Evolutionary conservation across 2,113 vertebrate genomes (phyloP), one percentile per base, ranked within the genome.

Genomic region (Strix aluco): DNA sequence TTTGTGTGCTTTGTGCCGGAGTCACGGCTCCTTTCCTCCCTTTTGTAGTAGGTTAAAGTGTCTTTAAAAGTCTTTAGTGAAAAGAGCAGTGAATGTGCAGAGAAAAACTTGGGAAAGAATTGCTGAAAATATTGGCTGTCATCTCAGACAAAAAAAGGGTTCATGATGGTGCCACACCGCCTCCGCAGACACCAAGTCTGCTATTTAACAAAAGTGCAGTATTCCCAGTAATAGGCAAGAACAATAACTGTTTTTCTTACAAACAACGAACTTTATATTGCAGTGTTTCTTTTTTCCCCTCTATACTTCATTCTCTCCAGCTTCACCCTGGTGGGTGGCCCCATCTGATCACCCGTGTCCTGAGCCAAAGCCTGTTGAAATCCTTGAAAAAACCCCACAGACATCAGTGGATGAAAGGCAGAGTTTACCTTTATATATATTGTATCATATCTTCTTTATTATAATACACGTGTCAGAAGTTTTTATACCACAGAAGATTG

Each of bases 291-390:
- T 57, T 44, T 44, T 34, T 18, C 5, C 25, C 58, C n/a, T 38
- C 62, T 47, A 4, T 18, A 7, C 65, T 29, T 42, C 26, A 6
- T 20, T 19, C 23, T 61, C 46, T 61, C 54, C 19, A 44, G 47
- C 12, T 38, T 38, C 47, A 18, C 22, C 22, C 13, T 4, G 7
- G 4, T 15, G 54, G 9, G 22, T 15, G 7, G 32, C 54, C 49
- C 18, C 1, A 0, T 46, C 73, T 46, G 32, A 27, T 17, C 58
- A 30, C 12, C 26, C n/a, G 5, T 2, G 11, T 10, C 58, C 46
- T 7, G 13, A 25, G 12, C 21, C 86, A 32, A 47, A 86, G 36
- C 21, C 20, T n/a, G 9, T 8, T 27, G 52, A 55, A 52, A n/a
- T n/a, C 54, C 63, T 26, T 11, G 19, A 44, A 19, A 66, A 59